Base-by-base conservation (phyloP, 1,140 invertebrate species). In the Bombus sibiricus region DNA sequence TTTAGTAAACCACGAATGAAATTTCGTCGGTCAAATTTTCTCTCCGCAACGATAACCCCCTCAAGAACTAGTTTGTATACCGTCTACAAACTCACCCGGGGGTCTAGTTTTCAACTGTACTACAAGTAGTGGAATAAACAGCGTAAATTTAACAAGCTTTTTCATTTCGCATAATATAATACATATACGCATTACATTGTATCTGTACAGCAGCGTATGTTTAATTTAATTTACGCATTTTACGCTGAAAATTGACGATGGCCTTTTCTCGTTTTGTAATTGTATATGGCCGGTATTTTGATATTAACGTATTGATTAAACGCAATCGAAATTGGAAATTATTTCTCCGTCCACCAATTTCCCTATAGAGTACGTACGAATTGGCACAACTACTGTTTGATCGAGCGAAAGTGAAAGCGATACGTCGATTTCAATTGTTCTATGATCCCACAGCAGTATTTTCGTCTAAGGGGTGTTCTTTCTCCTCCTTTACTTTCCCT, bases 1-100 rank as follows among this genome's bases (percentile, higher is more conserved):
- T 78, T 64, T 9, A 12, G 28, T 13, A 59, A 41, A 13, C 75
- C 75, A 32, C 57, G 39, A 64, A 43, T 64, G 75, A 39, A 64
- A 78, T 78, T 78, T 78, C 57, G n/a, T 8, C 34, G 57, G 57
- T 32, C 6, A 8, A 77, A 77, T 41, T 43, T 66, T 64, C 75
- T 41, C 28, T 64, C 37, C 8, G 13, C 37, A 15, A 64, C 57
- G 75, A 78, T 78, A 64, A 39, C 39, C 59, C 59, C 18, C 64
- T 78, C 57, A 64, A 66, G 28, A 64, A 66, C 75, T 64, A 64
- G 59, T 78, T 64, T 43, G 39, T 28, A 32, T 64, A 25, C 57
- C 39, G 13, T 41, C 15, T 41, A 25, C 15, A 9, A 64, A 25
- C 59, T 41, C 59, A 3, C 15, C 18, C n/a, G n/a, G 5, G 22